These are phyloP conservation scores for Amphiprion ocellaris DNA, from an alignment of 2,113 vertebrate genomes.

Conservation along the genomic window DNA sequence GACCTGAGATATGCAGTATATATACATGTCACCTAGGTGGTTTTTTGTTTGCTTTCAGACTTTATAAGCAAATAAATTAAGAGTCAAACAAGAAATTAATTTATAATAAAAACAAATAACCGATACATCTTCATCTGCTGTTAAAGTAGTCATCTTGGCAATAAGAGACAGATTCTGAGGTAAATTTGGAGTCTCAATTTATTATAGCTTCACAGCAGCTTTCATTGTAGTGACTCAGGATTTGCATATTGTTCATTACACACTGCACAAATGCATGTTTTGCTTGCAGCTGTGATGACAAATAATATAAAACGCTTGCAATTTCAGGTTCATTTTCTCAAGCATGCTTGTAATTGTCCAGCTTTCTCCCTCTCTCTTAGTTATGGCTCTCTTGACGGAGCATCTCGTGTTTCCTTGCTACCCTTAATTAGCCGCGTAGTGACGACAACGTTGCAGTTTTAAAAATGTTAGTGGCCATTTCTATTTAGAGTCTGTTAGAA, in stretches of 20 bases:
- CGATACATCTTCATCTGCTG: not conserved
- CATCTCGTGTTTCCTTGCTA: slow-evolving; percentile 45
- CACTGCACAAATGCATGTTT: slow-evolving; percentile 52
- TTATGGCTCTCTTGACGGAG: slow-evolving; percentile 32
- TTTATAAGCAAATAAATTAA: too few species aligned
- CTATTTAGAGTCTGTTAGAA: slow-evolving; percentile 6
- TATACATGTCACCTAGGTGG: too few species aligned
- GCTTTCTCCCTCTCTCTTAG: slow-evolving; percentile 10
- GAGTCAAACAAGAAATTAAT: not conserved
- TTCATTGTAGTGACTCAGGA: slow-evolving; percentile 48
- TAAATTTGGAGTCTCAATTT: slow-evolving; percentile 39
- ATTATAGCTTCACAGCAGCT: slow-evolving; percentile 56
- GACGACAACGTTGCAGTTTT: slow-evolving; percentile 44
- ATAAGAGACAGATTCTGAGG: not conserved
- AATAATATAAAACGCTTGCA: slow-evolving; percentile 62
- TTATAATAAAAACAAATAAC: not conserved
- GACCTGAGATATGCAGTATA: too few species aligned
- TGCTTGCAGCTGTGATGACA: slow-evolving; percentile 53
- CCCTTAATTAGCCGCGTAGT: slow-evolving; percentile 59
- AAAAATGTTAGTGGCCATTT: slow-evolving; percentile 33
- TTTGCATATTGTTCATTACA: slow-evolving; percentile 69
- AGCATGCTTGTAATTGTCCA: slow-evolving; percentile 43
- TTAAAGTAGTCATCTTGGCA: not conserved
- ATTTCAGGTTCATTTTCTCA: slow-evolving; percentile 62
- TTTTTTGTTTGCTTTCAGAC: too few species aligned